A percentile compares a stretch with the other conserved stretches of the same genome.
Evolutionary conservation across 2,888 invertebrate species (phyloP).

Genomic region (Pheosia gnoma): DNA sequence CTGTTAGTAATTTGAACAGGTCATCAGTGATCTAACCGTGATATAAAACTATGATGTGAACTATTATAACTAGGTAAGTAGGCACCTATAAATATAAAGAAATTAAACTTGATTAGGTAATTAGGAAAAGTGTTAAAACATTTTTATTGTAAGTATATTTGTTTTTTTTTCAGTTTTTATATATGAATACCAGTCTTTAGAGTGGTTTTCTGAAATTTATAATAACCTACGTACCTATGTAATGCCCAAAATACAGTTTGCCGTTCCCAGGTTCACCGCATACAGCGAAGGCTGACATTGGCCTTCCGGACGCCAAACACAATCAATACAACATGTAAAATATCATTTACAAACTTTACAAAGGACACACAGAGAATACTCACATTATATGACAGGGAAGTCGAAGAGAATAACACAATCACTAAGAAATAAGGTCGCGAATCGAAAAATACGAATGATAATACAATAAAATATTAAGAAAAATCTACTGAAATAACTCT

Average conservation of each 20-base stretch:
- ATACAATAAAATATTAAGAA: conserved; percentile 53
- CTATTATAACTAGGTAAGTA: no score
- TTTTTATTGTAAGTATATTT: no score
- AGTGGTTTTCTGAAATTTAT: no score
- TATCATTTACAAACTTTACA: conserved; percentile 23
- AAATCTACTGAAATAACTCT: conserved; percentile 50
- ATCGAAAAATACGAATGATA: conserved; percentile 37
- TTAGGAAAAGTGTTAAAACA: no score
- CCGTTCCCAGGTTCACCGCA: conserved; percentile 28
- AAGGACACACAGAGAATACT: conserved; percentile 54
- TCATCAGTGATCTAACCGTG: no score
- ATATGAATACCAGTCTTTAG: no score
- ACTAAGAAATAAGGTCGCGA: conserved; percentile 44
- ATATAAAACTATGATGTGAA: no score
- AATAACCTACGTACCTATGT: no score
- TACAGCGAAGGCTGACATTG: conserved; percentile 67
- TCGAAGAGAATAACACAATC: conserved; percentile 52
- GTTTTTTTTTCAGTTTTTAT: no score
- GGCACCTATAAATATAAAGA: no score
- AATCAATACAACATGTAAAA: conserved; percentile 70
- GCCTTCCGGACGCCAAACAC: conserved; percentile 63
- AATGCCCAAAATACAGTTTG: neutral
- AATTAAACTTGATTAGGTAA: no score
- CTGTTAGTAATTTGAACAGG: no score
- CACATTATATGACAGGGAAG: conserved; percentile 56